phyloP scores from a whole-genome alignment of 2,888 invertebrate species.

The Drosophila helvetica region DNA sequence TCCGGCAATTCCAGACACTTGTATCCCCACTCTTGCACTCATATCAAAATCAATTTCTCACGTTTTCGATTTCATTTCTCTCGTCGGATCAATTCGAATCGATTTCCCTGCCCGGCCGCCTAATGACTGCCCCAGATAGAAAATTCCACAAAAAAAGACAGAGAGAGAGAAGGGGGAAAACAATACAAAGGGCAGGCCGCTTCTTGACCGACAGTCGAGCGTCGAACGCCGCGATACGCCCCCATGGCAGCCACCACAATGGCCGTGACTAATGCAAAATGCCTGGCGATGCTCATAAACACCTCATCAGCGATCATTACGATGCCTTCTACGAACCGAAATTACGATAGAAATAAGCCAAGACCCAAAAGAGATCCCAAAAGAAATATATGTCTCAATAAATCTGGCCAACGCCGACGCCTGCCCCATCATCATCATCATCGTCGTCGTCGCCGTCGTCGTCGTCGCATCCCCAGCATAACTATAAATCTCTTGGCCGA shows the following conservation, averaged over 20 bases:
- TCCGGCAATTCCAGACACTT: constrained; percentile 14
- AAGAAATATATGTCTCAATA: constrained; percentile 69
- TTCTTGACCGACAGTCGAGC: constrained; percentile 26
- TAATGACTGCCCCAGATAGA: constrained; percentile 70
- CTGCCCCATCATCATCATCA: constrained; percentile 22
- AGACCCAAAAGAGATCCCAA: constrained; percentile 15
- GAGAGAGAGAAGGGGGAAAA: constrained; percentile 3
- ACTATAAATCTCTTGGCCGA: constrained; percentile 65
- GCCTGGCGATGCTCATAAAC: constrained; percentile 67
- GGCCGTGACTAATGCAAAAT: constrained; percentile 76
- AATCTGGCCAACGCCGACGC: constrained; percentile 44
- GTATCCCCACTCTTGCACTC: background rate
- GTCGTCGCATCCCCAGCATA: background rate
- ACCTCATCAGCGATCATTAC: constrained; percentile 77
- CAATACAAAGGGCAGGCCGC: constrained; percentile 46
- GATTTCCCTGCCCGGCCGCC: constrained; percentile 46
- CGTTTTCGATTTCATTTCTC: constrained; percentile 31
- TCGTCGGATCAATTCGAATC: constrained; percentile 51
- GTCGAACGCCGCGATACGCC: constrained; percentile 52
- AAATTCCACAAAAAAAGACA: constrained; percentile 27
- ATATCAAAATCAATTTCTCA: constrained; percentile 43
- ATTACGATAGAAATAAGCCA: constrained; percentile 56
- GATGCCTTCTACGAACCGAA: constrained; percentile 67
- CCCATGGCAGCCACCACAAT: constrained; percentile 56
- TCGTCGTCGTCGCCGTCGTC: background rate